Conservation (phyloP, 64 coral and sea anemone species). For the Hydrozoanthus tunicans region DNA sequence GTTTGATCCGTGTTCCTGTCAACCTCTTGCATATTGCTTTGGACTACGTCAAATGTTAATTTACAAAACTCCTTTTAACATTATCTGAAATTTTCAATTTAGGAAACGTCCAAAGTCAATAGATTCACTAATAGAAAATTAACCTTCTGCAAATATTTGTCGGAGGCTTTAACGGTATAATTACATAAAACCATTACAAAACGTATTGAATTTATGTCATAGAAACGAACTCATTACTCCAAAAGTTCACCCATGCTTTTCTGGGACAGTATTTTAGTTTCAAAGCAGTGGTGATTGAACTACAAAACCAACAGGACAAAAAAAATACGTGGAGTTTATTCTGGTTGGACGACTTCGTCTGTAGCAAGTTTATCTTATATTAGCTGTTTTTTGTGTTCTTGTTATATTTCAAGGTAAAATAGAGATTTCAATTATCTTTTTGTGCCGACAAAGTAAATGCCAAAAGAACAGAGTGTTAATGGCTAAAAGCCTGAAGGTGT, state of each 20-base stretch:
- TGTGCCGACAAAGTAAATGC: not conserved
- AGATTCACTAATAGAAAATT: constrained; percentile 63
- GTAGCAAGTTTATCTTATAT: not conserved
- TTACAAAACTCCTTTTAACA: constrained; percentile 66
- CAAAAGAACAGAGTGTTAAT: not conserved
- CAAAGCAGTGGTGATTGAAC: not conserved
- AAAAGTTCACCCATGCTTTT: not conserved
- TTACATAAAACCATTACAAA: constrained; percentile 65
- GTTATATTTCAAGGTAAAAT: not conserved
- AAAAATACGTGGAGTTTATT: not conserved
- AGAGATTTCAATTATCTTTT: not conserved
- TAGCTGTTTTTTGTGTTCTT: not conserved
- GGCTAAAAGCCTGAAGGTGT: not conserved
- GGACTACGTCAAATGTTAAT: constrained; percentile 62
- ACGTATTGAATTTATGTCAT: constrained; percentile 53
- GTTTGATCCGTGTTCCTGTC: constrained; percentile 51
- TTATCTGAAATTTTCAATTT: constrained; percentile 67
- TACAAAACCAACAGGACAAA: not conserved
- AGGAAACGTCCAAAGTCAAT: constrained; percentile 57
- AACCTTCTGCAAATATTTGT: constrained; percentile 61
- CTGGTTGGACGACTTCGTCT: too few relatives aligned
- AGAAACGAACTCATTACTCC: constrained; percentile 44
- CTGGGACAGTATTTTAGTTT: constrained; percentile 6
- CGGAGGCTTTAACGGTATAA: constrained; percentile 56
- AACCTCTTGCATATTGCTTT: constrained; percentile 43